Conservation (phyloP, 2,113 vertebrate species). For the Albula goreensis region DNA sequence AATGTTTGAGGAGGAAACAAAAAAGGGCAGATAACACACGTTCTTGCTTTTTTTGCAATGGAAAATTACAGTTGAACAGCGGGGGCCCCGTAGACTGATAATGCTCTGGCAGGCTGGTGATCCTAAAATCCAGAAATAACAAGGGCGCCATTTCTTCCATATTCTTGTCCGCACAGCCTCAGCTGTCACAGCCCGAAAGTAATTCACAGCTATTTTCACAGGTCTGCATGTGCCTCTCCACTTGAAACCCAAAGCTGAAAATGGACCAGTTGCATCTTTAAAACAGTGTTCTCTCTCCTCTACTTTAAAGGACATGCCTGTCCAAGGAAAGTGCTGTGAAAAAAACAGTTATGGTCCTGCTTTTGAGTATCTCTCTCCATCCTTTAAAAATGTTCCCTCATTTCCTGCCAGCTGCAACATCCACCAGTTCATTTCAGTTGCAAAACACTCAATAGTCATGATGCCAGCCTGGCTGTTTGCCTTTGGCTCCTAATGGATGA, state of each 20-base stretch:
- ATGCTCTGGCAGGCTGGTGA: background rate
- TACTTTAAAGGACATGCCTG: no score
- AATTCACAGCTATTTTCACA: slow-evolving; percentile 27
- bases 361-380: background rate
- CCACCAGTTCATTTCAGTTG: background rate
- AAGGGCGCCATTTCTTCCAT: background rate
- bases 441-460: background rate
- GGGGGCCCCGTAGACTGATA: background rate
- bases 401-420: background rate
- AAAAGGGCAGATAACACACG: background rate
- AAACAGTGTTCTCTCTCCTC: background rate
- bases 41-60: background rate
- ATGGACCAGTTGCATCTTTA: background rate
- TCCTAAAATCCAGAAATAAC: background rate
- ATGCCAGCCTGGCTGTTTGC: background rate
- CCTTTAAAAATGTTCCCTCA: background rate
- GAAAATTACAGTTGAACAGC: background rate
- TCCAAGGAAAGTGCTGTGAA: background rate
- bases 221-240: background rate
- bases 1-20: background rate
- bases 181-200: slow-evolving; percentile 7
- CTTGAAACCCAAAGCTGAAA: background rate
- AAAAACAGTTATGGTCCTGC: background rate
- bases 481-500: background rate
- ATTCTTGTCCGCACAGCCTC: background rate